phyloP scores from a whole-genome alignment of 2,113 vertebrate genomes.

The Peromyscus leucopus region DNA sequence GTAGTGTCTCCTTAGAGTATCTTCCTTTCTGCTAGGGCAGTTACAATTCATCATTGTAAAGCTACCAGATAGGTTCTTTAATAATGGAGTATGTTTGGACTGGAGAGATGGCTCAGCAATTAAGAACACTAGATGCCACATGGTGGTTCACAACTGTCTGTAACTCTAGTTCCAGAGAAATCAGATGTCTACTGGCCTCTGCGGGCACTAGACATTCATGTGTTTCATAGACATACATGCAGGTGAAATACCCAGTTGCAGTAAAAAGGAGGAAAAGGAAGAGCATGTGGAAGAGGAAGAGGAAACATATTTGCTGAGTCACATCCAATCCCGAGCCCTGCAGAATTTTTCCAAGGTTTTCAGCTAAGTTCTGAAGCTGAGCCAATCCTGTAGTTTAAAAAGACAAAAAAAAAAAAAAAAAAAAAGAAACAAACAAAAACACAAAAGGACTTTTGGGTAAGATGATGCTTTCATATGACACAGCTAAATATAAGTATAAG shows the following conservation, averaged over 20 bases:
- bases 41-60: not conserved
- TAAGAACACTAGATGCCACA: not conserved
- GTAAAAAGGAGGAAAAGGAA: not conserved
- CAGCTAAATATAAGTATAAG: not conserved
- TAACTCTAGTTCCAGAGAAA: not conserved
- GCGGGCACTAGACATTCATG: no score
- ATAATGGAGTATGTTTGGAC: not conserved
- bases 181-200: not conserved
- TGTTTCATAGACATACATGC: not conserved
- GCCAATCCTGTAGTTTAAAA: not conserved
- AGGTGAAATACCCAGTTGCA: not conserved
- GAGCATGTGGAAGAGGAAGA: not conserved
- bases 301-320: not conserved
- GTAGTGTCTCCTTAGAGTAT: not conserved
- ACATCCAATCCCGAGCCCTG: not conserved
- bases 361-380: not conserved
- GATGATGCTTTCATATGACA: not conserved
- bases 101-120: not conserved
- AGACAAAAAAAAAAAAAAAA: not conserved
- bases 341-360: not conserved
- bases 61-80: not conserved
- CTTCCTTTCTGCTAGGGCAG: not conserved
- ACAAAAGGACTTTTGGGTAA: not conserved
- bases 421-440: not conserved
- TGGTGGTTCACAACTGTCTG: not conserved